Evolutionary conservation across 92 coral and sea anemone genomes (phyloP).

Genomic region (Paramuricea clavata): DNA sequence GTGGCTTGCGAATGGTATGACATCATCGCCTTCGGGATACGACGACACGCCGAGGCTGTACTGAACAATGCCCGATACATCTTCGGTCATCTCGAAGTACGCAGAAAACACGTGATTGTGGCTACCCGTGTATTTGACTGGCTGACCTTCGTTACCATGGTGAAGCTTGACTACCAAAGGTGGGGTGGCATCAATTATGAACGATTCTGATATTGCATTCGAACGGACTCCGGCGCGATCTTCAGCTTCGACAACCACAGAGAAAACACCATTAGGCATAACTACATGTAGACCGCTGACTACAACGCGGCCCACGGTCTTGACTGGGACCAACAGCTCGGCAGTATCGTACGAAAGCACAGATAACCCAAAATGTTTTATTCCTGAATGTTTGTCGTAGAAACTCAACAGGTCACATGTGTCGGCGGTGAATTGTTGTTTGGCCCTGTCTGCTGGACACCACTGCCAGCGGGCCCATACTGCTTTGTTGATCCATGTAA

Average conservation of each 20-base stretch:
- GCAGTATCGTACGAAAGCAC: conserved; percentile 77
- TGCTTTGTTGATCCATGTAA: conserved; percentile 87
- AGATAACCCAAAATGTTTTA: conserved; percentile 79
- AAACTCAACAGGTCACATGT: conserved; percentile 50
- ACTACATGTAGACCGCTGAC: conserved; percentile 80
- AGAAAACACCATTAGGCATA: conserved; percentile 86
- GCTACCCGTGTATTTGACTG: conserved; percentile 47
- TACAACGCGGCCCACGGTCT: conserved; percentile 78
- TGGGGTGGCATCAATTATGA: conserved; percentile 87
- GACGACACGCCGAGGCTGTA: conserved; percentile 90
- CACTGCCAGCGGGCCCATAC: conserved; percentile 99
- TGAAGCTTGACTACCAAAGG: conserved; percentile 74
- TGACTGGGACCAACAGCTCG: conserved; percentile 60
- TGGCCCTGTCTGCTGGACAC: conserved; percentile 84
- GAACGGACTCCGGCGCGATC: conserved; percentile 84
- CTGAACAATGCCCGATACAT: conserved; percentile 74
- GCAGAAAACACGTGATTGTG: conserved; percentile 61
- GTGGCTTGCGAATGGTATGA: conserved; percentile 56
- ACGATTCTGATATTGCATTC: conserved; percentile 75
- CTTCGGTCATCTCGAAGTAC: conserved; percentile 84
- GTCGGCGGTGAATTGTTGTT: conserved; percentile 68
- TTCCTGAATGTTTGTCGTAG: conserved; percentile 88
- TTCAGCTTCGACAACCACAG: conserved; percentile 86
- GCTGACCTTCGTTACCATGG: conserved; percentile 73
- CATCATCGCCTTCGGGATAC: conserved; percentile 89